Percentiles rank a stretch among this genome's conserved stretches.
Conservation (phyloP, 2,888 invertebrate genomes). For the Mechanitis mazaeus region DNA sequence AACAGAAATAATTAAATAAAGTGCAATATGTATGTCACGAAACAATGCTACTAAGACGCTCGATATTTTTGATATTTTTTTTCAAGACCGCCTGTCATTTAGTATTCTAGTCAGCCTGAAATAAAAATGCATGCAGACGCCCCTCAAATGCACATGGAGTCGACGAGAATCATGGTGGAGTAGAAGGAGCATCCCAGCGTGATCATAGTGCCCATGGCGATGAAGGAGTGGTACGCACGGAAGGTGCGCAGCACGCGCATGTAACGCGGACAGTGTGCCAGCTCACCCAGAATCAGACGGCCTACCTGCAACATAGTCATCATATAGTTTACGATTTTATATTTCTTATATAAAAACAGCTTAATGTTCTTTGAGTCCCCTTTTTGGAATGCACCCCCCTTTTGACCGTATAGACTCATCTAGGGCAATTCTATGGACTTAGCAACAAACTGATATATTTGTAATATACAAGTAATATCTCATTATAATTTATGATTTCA, state of each 20-base stretch:
- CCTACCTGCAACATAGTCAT: constrained; percentile 75
- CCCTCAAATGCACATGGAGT: constrained; percentile 59
- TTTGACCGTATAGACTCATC: too few relatives aligned
- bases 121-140: not conserved
- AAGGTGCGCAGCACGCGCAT: constrained; percentile 84
- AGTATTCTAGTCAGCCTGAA: not conserved
- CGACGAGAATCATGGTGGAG: constrained; percentile 68
- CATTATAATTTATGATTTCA: too few relatives aligned
- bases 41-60: not conserved
- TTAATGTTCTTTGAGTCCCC: too few relatives aligned
- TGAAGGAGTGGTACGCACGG: constrained; percentile 84
- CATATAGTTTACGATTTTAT: constrained; percentile 9
- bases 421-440: too few relatives aligned
- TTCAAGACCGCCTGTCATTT: not conserved
- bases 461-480: too few relatives aligned
- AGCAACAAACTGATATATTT: too few relatives aligned
- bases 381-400: too few relatives aligned
- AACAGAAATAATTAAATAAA: constrained; percentile 4
- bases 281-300: constrained; percentile 80
- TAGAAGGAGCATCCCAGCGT: constrained; percentile 66
- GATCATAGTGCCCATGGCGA: constrained; percentile 87
- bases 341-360: not conserved
- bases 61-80: not conserved
- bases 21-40: not conserved
- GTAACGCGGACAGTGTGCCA: constrained; percentile 88